These are phyloP conservation scores for Iphiclides podalirius DNA, from an alignment of 2,888 invertebrate species.

Conservation along the genomic window DNA sequence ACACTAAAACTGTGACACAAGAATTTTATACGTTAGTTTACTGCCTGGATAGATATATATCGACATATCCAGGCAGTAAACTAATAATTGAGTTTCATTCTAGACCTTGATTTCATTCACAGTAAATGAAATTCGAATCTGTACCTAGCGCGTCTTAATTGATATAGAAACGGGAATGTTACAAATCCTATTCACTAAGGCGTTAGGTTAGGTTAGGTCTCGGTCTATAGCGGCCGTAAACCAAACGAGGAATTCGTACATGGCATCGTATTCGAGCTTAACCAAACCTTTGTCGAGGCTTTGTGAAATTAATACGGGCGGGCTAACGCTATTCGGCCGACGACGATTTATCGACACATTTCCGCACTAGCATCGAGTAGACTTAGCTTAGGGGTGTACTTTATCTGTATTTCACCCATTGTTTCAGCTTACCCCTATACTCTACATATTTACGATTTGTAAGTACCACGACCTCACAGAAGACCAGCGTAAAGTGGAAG, in stretches of 20 bases:
- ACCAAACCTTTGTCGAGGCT: conserved; percentile 4
- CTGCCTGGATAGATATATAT: too few species aligned
- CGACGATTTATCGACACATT: conserved; percentile 16
- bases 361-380: neutral
- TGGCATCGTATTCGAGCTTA: conserved; percentile 11
- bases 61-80: too few species aligned
- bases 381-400: neutral
- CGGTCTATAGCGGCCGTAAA: neutral
- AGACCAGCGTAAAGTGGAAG: too few species aligned
- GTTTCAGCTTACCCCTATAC: neutral
- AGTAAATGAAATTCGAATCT: too few species aligned
- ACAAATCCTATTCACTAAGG: too few species aligned
- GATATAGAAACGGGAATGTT: too few species aligned
- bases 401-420: neutral
- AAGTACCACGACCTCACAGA: too few species aligned
- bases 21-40: too few species aligned
- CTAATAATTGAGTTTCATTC: too few species aligned
- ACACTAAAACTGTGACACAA: too few species aligned
- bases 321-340: conserved; percentile 1
- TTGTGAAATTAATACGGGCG: conserved; percentile 12
- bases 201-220: neutral
- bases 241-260: conserved; percentile 4
- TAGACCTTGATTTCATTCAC: too few species aligned
- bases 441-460: neutral
- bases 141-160: too few species aligned